Evolutionary conservation across 2,797 vertebrate genomes (phyloP).

Genomic region (Falco berigora): DNA sequence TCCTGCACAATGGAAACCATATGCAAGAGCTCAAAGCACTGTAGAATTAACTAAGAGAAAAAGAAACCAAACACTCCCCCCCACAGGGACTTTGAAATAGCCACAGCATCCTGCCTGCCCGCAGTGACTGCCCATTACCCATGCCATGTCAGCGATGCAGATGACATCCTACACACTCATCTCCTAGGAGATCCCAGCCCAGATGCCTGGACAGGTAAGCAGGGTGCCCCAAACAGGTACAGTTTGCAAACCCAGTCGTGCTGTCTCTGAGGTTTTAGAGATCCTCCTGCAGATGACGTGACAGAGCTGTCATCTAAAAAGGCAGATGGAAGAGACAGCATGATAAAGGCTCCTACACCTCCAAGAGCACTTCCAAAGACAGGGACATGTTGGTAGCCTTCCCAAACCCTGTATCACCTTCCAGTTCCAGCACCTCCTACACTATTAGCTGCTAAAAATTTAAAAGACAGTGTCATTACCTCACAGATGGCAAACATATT

Average conservation of each 20-base stretch:
- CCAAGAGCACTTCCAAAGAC: background rate
- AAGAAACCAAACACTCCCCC: background rate
- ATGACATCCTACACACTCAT: background rate
- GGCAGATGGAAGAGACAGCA: background rate
- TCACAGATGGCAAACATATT: background rate
- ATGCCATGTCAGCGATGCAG: fast-evolving
- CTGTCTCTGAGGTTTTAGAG: background rate
- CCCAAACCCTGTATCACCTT: background rate
- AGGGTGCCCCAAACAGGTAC: background rate
- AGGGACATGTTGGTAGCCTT: background rate
- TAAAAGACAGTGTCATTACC: background rate
- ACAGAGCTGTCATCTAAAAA: background rate
- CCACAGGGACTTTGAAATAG: background rate
- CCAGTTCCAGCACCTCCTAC: background rate
- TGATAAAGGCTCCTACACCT: background rate
- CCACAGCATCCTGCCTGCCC: background rate
- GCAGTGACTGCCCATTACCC: background rate
- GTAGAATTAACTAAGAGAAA: background rate
- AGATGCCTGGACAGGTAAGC: background rate
- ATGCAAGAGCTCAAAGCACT: background rate
- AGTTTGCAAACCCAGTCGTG: background rate
- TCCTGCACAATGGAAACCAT: background rate
- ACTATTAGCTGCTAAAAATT: background rate
- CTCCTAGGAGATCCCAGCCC: background rate
- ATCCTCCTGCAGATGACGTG: background rate